Evolutionary conservation across 2,113 vertebrate species (phyloP).

Genomic region (Strix uralensis): DNA sequence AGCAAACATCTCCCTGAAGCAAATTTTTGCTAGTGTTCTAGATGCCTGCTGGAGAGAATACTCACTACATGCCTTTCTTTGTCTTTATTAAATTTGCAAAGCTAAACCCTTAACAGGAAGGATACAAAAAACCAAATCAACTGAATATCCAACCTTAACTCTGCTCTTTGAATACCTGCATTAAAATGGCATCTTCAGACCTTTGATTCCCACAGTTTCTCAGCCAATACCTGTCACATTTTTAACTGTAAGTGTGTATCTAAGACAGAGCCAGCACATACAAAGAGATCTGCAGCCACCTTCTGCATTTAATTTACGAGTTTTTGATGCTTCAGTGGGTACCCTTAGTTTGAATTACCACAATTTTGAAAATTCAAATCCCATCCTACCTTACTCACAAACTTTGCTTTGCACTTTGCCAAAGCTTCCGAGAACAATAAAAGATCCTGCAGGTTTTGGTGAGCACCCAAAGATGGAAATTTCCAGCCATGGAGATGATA

Average conservation of each 20-base stretch:
- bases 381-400: not conserved
- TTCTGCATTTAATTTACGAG: not conserved
- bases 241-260: no score
- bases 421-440: not conserved
- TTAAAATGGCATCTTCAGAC: not conserved
- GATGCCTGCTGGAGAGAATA: not conserved
- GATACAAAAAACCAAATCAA: not conserved
- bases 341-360: not conserved
- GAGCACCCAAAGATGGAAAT: not conserved
- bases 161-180: not conserved
- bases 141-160: not conserved
- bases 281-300: not conserved
- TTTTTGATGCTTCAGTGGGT: not conserved
- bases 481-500: not conserved
- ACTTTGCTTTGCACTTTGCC: not conserved
- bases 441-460: not conserved
- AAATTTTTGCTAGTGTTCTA: not conserved
- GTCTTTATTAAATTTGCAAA: not conserved
- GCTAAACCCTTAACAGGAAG: not conserved
- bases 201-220: not conserved
- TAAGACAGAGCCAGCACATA: not conserved
- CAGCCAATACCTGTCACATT: not conserved
- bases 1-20: not conserved
- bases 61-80: not conserved
- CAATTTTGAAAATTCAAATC: not conserved